A percentile compares a stretch with the other conserved stretches of the same genome.
Conservation (phyloP, 2,888 invertebrate species). For the Drosophila neotestacea region DNA sequence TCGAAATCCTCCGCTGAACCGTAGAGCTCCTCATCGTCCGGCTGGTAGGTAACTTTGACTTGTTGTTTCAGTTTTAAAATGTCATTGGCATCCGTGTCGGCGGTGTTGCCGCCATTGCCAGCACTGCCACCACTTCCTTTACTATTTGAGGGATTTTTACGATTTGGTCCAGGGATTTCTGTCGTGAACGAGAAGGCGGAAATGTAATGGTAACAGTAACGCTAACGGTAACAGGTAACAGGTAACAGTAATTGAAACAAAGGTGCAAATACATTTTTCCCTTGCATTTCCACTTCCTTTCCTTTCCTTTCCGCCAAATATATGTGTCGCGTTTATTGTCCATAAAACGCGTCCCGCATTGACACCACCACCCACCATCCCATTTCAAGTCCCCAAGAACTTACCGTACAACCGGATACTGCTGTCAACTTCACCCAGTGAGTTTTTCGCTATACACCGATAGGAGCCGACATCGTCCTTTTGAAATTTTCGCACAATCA, state of each 20-base stretch:
- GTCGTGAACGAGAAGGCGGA: conserved; percentile 66
- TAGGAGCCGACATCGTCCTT: conserved; percentile 92
- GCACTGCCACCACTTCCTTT: conserved; percentile 65
- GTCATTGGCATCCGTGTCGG: conserved; percentile 85
- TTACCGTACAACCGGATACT: conserved; percentile 94
- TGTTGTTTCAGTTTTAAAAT: conserved; percentile 85
- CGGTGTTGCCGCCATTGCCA: conserved; percentile 39
- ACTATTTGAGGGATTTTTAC: conserved; percentile 86
- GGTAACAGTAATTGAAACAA: conserved; percentile 75
- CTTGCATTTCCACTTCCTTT: not conserved
- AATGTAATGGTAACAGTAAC: conserved; percentile 38
- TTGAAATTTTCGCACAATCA: conserved; percentile 91
- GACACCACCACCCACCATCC: not conserved
- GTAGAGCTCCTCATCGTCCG: conserved; percentile 89
- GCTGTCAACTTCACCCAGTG: conserved; percentile 94
- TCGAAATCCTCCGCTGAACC: conserved; percentile 91
- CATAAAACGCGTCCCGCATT: conserved; percentile 37
- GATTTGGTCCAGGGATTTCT: conserved; percentile 92
- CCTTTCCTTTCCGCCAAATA: not conserved
- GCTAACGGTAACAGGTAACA: conserved; percentile 35
- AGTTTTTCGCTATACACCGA: conserved; percentile 94
- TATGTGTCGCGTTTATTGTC: conserved; percentile 51
- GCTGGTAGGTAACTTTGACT: conserved; percentile 85
- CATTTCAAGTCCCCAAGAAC: conserved; percentile 32
- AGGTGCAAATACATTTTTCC: conserved; percentile 51